phyloP scores from a whole-genome alignment of 2,113 vertebrate genomes.

The Paradoxurus hermaphroditus region DNA sequence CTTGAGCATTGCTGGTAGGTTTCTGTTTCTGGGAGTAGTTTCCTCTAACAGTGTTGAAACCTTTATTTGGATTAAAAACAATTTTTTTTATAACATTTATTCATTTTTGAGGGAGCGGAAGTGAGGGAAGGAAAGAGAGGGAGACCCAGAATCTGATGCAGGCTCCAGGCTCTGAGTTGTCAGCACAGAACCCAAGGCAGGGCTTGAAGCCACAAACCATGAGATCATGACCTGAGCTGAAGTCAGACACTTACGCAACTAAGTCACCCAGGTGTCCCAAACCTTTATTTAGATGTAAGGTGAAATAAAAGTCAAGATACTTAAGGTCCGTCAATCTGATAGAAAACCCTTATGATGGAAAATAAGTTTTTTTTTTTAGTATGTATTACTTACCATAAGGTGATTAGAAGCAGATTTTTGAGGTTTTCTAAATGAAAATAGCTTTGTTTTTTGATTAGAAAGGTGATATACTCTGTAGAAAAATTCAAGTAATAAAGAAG shows the following conservation, averaged over 20 bases:
- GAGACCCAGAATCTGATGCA: too few relatives aligned
- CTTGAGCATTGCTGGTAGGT: background rate
- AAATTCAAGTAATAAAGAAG: slow-evolving; percentile 72
- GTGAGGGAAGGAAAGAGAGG: too few relatives aligned
- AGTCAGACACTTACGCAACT: too few relatives aligned
- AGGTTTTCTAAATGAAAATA: slow-evolving; percentile 67
- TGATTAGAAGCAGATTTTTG: slow-evolving; percentile 50
- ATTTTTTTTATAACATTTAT: too few relatives aligned
- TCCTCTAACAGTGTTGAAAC: background rate
- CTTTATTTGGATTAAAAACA: background rate
- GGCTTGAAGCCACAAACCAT: too few relatives aligned
- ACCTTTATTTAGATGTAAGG: slow-evolving; percentile 10
- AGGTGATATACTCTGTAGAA: slow-evolving; percentile 64
- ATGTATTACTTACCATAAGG: slow-evolving; percentile 5
- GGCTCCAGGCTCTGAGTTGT: too few relatives aligned
- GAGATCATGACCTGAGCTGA: too few relatives aligned
- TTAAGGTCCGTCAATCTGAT: background rate
- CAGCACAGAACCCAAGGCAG: too few relatives aligned
- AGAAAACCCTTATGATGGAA: slow-evolving; percentile 33
- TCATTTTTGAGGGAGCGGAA: too few relatives aligned
- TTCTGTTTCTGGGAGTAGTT: slow-evolving; percentile 31
- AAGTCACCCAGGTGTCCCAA: background rate
- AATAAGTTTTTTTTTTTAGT: slow-evolving; percentile 57
- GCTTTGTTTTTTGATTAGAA: slow-evolving; percentile 73
- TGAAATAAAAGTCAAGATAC: background rate